phyloP scores from a whole-genome alignment of 1,140 invertebrate genomes.

The Centruroides sculpturatus region DNA sequence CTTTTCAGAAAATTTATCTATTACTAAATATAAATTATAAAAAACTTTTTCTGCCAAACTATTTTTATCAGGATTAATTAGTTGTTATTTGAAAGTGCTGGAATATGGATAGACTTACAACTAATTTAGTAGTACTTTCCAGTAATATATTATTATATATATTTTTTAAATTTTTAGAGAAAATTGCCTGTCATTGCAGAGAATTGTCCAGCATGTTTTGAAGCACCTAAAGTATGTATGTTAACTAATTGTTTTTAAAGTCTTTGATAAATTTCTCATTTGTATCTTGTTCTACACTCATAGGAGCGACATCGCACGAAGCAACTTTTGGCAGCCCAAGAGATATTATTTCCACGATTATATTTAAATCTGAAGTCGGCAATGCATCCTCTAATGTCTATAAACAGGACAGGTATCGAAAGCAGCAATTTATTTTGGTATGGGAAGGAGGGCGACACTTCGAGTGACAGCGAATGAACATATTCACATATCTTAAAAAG shows the following conservation, averaged over 20 bases:
- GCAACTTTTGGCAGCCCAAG: constrained; percentile 55
- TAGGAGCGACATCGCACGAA: constrained; percentile 50
- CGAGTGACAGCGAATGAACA: too few species aligned
- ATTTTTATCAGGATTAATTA: too few species aligned
- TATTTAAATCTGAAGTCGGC: constrained; percentile 51
- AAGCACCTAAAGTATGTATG: constrained; percentile 39
- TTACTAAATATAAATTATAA: too few species aligned
- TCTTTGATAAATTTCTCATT: background rate
- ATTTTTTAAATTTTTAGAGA: constrained; percentile 27
- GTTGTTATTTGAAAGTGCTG: too few species aligned
- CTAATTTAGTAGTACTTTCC: too few species aligned
- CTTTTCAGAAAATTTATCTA: too few species aligned
- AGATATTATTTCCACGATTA: constrained; percentile 53
- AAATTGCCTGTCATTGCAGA: constrained; percentile 48
- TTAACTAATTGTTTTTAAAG: background rate
- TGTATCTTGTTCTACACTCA: constrained; percentile 17
- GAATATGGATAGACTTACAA: too few species aligned
- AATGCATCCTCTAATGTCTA: constrained; percentile 50
- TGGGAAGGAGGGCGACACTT: too few species aligned
- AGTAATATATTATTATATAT: too few species aligned
- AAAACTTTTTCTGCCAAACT: too few species aligned
- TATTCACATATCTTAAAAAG: too few species aligned
- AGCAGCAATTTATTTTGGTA: background rate
- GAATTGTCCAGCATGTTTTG: constrained; percentile 45
- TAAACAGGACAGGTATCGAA: constrained; percentile 38